Evolutionary conservation across 1,140 invertebrate genomes (phyloP).

Genomic region (Phymastichus coffea): DNA sequence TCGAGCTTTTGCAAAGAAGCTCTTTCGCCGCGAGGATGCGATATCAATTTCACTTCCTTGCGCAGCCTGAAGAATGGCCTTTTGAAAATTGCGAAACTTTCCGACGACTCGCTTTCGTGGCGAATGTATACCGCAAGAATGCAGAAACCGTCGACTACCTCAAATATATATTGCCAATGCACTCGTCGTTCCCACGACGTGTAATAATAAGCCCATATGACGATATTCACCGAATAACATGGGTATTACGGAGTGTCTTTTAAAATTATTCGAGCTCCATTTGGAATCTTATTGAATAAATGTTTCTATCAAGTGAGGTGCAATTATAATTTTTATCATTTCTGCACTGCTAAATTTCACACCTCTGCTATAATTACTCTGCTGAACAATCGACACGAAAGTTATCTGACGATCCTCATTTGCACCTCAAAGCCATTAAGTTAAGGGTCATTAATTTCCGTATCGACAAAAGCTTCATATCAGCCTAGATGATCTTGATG

Average conservation of each 20-base stretch:
- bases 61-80: too few relatives aligned
- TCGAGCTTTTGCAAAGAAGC: background rate
- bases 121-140: too few relatives aligned
- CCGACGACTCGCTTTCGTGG: too few relatives aligned
- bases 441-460: constrained; percentile 26
- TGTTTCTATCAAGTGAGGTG: background rate
- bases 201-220: too few relatives aligned
- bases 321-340: background rate
- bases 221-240: too few relatives aligned
- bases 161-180: too few relatives aligned
- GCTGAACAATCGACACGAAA: constrained; percentile 2
- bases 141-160: too few relatives aligned
- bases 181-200: too few relatives aligned
- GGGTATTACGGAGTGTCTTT: background rate
- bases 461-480: constrained; percentile 19
- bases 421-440: constrained; percentile 21
- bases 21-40: background rate
- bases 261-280: background rate
- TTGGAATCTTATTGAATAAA: background rate
- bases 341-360: constrained; percentile 5
- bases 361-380: constrained; percentile 1
- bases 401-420: constrained; percentile 3
- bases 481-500: constrained; percentile 20
- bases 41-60: constrained; percentile 18
- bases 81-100: too few relatives aligned